Percentiles rank a stretch among this genome's conserved stretches.
Evolutionary conservation across 2,113 vertebrate species (phyloP).

Genomic region (Gambusia holbrooki): DNA sequence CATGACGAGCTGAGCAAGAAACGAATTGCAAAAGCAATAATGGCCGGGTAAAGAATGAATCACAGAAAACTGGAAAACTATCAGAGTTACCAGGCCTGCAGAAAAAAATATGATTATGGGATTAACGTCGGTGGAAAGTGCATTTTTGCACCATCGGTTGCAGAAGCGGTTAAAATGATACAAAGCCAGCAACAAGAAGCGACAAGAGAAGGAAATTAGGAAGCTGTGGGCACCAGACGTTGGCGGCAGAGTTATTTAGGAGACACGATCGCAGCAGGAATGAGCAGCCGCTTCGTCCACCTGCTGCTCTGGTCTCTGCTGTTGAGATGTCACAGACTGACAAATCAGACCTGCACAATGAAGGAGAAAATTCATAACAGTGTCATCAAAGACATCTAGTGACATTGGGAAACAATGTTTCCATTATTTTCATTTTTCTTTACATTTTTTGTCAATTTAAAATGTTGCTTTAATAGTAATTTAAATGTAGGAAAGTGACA

Average conservation of each 20-base stretch:
- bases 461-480: not conserved
- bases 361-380: not conserved
- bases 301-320: conserved; percentile 19
- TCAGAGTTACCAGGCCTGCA: conserved; percentile 26
- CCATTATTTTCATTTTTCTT: too few species aligned
- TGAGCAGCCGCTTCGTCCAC: conserved; percentile 27
- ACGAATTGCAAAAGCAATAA: conserved; percentile 32
- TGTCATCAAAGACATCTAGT: not conserved
- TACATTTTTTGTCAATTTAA: not conserved
- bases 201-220: conserved; percentile 53
- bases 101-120: conserved; percentile 47
- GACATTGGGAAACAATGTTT: not conserved
- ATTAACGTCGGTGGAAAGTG: conserved; percentile 41
- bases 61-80: conserved; percentile 32
- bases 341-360: too few species aligned
- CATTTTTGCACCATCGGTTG: conserved; percentile 49
- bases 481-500: not conserved
- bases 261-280: not conserved
- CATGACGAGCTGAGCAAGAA: not conserved
- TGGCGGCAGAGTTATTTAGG: conserved; percentile 15
- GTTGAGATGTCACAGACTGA: not conserved
- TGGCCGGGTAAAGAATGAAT: conserved; percentile 35
- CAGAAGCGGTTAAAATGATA: conserved; percentile 38
- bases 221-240: conserved; percentile 28
- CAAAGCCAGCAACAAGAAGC: conserved; percentile 48